Evolutionary conservation across 2,888 invertebrate species (phyloP), one percentile per base, ranked within the genome.

Genomic region (Callyntrura guangdongensis): DNA sequence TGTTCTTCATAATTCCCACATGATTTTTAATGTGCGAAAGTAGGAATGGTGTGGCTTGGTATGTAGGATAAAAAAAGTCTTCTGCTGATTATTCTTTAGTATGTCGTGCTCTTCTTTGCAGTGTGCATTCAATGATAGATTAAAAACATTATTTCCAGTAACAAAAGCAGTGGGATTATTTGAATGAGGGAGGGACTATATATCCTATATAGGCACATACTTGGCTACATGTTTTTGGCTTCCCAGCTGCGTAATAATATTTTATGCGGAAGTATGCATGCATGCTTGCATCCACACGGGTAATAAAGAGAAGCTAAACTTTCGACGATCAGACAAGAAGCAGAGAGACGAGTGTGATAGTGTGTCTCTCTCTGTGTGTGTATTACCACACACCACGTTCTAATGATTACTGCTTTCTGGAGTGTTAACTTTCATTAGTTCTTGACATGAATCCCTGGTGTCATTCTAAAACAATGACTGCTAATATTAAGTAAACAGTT

Each of bases 341-440:
- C 56, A 64, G 64, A 77, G 9, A 69, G 22, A 20, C 27, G 61
- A 74, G 53, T n/a, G 81, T 69, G 79, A 79, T n/a, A n/a, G n/a
- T n/a, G n/a, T n/a, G n/a, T n/a, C n/a, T n/a, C n/a, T n/a, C n/a
- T n/a, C 3, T 36, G 36, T 36, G 36, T 47, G 74, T 88, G 87
- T 79, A 72, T 77, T 86, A 53, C 86, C 56, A 67, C 67, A 85
- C 84, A 79, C 64, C 87, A 81, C 82, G 88, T 88, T 88, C 74
- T 88, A 88, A 82, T 82, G 83, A 88, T 88, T 56, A 88, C 88
- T 47, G 56, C 84, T 83, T 81, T 87, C 88, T 82, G 53, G 81
- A 61, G 83, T 82, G 88, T 88, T 88, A 88, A 88, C 88, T 88
- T 83, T 88, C 88, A 88, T 88, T 88, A 88, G 88, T 82, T 83